Evolutionary conservation across 2,888 invertebrate species (phyloP), one percentile per base, ranked within the genome.

Genomic region (Smittia aterrima): DNA sequence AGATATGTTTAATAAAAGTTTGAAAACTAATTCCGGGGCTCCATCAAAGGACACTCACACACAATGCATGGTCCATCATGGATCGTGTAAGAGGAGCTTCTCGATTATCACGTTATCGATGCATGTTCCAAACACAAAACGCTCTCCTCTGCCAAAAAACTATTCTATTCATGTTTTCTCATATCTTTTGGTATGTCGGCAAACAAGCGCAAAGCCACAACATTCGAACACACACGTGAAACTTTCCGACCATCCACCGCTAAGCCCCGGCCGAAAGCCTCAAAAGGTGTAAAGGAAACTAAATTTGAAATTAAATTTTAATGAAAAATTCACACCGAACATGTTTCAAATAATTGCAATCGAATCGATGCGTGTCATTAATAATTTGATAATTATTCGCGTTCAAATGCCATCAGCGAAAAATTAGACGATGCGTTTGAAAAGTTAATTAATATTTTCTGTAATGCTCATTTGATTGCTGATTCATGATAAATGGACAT

Each of bases 371-470:
- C 64, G 16, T 64, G n/a, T 64, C 64, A 64, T 64, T 64, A 25
- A 64, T 64, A 64, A 64, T 25, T 27, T 64, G 25, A 64, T 64
- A 64, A 64, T 64, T 53, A 18, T 53, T 2, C 16, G 7, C 9
- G 38, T 38, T 38, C 40, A 20, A n/a, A 22, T 66, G 66, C 20
- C 66, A 24, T 66, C 40, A 32, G 66, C n/a, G n/a, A 66, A 66
- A 66, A 66, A 66, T 66, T 66, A 66, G 40, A 38, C 4, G 38
- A 4, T 38, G n/a, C n/a, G n/a, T n/a, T n/a, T n/a, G n/a, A n/a
- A n/a, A n/a, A n/a, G n/a, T n/a, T n/a, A n/a, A n/a, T n/a, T n/a
- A n/a, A n/a, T n/a, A n/a, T n/a, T n/a, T n/a, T n/a, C n/a, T n/a
- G n/a, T n/a, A n/a, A n/a, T n/a, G n/a, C n/a, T n/a, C n/a, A n/a